A percentile compares a stretch with the other conserved stretches of the same genome.
Evolutionary conservation across 2,113 vertebrate species (phyloP).

Genomic region (Nymphicus hollandicus): DNA sequence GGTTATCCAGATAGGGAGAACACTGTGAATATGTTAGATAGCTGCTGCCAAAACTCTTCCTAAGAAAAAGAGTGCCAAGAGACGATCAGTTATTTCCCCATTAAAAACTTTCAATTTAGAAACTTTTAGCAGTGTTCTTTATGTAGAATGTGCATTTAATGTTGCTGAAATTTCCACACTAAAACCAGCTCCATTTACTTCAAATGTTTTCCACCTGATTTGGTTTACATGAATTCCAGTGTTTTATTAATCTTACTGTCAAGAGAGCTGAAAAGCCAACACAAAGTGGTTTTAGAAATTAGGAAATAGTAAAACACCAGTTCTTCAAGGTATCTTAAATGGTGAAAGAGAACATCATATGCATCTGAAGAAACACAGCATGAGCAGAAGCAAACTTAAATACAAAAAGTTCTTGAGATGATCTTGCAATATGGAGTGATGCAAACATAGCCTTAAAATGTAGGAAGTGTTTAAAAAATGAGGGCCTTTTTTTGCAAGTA

Average conservation of each 20-base stretch:
- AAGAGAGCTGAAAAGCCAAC: conserved; percentile 61
- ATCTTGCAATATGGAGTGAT: background rate
- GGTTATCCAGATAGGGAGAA: background rate
- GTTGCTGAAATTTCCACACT: conserved; percentile 27
- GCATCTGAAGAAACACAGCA: conserved; percentile 50
- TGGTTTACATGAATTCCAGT: conserved; percentile 56
- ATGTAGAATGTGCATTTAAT: conserved; percentile 10
- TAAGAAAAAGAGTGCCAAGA: background rate
- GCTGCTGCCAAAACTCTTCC: background rate
- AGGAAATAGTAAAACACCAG: conserved; percentile 49
- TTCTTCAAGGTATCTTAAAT: conserved; percentile 63
- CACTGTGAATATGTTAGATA: background rate
- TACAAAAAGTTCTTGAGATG: conserved; percentile 16
- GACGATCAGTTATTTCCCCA: background rate
- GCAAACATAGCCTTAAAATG: background rate
- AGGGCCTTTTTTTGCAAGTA: background rate
- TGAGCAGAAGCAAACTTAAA: conserved; percentile 55
- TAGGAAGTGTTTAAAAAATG: background rate
- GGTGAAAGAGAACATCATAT: conserved; percentile 35
- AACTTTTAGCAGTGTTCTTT: background rate
- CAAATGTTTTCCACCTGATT: conserved; percentile 37
- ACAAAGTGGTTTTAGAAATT: conserved; percentile 61
- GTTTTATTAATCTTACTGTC: conserved; percentile 66
- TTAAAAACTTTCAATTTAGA: background rate
- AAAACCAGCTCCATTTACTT: conserved; percentile 27